Base-by-base conservation (phyloP, 2,888 invertebrate genomes). In the Poecilus cupreus region DNA sequence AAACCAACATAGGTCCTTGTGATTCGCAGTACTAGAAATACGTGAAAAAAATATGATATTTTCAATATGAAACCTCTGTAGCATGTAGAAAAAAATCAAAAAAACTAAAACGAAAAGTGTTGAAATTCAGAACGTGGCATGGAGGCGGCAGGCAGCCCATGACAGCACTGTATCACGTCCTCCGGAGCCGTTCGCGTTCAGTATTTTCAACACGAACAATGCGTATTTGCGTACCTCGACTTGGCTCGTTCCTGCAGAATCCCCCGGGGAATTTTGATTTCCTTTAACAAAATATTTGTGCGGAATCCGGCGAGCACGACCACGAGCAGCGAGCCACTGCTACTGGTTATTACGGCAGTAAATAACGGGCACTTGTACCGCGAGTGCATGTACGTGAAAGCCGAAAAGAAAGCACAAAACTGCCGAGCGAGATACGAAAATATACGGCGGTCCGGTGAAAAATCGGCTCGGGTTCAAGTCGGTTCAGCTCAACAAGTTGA, bases 401-500 rank as follows among this genome's bases (percentile, higher is more conserved):
- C 20, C 54, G 54, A 76, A 76, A 76, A 76, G 57, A 54, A 76
- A 54, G 37, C 57, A 76, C 76, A 76, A 76, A 60, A 60, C 60
- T 26, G 22, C 24, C 5, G 24, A 3, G 54, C 60, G 72, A 72
- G 43, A 72, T 72, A 51, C 13, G 76, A 75, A 75, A 54, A 75
- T 75, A 75, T 75, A 75, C 75, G 51, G 49, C 51, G 46, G 37
- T 11, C 37, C 75, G 75, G 75, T 75, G 54, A 75, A 75, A 75
- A 75, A 75, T 75, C 75, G 54, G 75, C 8, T 16, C n/a, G 49
- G 32, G 75, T 75, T 75, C 51, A 76, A 51, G 51, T 24, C 16
- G 57, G 76, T 76, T 76, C 76, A 72, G 22, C 72, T 72, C 72
- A 76, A 76, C 76, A 76, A 76, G 76, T 76, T 76, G 76, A 75